Conservation (phyloP, 2,888 invertebrate genomes). For the Stenotaenia linearis region DNA sequence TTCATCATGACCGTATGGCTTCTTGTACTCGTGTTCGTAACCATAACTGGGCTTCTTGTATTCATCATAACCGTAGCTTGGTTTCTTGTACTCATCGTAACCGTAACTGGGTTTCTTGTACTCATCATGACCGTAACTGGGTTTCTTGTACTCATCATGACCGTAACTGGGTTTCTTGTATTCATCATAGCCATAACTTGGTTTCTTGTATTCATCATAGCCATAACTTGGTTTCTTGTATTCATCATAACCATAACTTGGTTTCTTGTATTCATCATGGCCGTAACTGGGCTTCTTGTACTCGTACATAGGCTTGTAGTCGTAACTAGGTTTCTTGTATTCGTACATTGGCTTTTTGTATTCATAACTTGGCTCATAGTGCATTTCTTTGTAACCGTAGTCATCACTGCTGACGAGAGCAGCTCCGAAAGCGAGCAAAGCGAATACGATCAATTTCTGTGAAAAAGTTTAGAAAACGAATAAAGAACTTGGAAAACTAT, state of each 20-base stretch:
- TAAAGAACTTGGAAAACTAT: neutral
- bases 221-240: neutral
- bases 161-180: conserved; percentile 7
- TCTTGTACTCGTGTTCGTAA: neutral
- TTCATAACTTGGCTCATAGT: neutral
- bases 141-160: neutral
- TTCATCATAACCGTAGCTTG: neutral
- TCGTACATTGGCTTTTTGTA: neutral
- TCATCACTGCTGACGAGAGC: conserved; percentile 6
- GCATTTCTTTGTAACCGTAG: conserved; percentile 7
- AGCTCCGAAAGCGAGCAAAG: neutral
- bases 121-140: neutral
- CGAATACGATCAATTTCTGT: neutral
- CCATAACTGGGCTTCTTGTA: neutral
- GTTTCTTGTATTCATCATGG: neutral
- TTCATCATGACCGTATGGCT: neutral
- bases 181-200: neutral
- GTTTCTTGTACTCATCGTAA: conserved; percentile 7
- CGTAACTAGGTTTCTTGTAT: neutral
- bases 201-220: conserved; percentile 1
- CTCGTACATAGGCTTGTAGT: neutral
- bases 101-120: neutral
- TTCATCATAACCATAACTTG: neutral
- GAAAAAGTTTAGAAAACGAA: neutral
- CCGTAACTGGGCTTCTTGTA: neutral